Conservation (phyloP, 2,113 vertebrate species). For the Lipotes vexillifer region DNA sequence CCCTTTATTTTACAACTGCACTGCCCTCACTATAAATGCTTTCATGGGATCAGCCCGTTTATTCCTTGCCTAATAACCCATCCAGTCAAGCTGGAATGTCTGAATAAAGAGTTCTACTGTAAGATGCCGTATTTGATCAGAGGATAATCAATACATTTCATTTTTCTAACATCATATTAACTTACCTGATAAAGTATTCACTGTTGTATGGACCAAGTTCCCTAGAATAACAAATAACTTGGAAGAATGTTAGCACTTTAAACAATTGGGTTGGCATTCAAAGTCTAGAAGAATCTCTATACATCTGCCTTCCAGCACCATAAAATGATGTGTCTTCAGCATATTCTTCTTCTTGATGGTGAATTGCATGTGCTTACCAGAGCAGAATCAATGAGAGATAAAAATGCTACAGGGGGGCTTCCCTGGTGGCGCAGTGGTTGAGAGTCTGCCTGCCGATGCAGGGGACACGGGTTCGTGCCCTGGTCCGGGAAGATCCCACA, state of each 20-base stretch:
- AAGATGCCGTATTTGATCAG: conserved; percentile 65
- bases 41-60: conserved; percentile 65
- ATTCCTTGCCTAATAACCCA: conserved; percentile 48
- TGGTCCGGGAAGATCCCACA: too few relatives aligned
- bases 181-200: conserved; percentile 58
- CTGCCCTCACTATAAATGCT: conserved; percentile 63
- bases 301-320: neutral
- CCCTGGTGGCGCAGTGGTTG: too few relatives aligned
- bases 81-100: conserved; percentile 53
- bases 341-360: neutral
- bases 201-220: conserved; percentile 44
- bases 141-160: conserved; percentile 61
- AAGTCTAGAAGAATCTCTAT: neutral
- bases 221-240: conserved; percentile 50
- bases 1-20: conserved; percentile 64
- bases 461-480: too few relatives aligned
- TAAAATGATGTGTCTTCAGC: neutral
- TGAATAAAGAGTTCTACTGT: conserved; percentile 50
- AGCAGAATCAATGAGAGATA: neutral
- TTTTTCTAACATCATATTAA: conserved; percentile 61
- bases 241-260: neutral
- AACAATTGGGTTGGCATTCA: neutral
- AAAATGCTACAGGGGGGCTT: neutral
- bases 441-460: too few relatives aligned
- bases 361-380: neutral